phyloP scores from a whole-genome alignment of 2,888 invertebrate species.

The Pandemis cinnamomeana region DNA sequence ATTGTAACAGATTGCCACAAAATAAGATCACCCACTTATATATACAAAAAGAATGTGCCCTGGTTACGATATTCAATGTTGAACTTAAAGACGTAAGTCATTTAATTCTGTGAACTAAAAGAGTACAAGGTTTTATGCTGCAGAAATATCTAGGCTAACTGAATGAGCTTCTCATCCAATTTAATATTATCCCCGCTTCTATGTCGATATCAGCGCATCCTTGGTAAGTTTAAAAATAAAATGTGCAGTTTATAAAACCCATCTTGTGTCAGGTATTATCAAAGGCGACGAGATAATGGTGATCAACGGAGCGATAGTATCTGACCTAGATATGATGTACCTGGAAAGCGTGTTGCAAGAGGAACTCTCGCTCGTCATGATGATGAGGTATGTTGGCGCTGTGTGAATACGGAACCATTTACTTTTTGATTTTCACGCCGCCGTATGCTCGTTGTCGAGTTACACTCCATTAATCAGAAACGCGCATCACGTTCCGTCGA shows the following conservation, averaged over 20 bases:
- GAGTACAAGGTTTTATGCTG: neutral
- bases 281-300: constrained; percentile 99
- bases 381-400: constrained; percentile 89
- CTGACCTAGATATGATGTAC: constrained; percentile 99
- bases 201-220: constrained; percentile 34
- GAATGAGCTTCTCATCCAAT: constrained; percentile 6
- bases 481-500: constrained; percentile 26
- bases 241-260: constrained; percentile 59
- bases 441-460: constrained; percentile 35
- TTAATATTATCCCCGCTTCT: neutral
- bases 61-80: neutral
- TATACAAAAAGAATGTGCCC: neutral
- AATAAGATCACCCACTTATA: neutral
- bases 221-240: constrained; percentile 58
- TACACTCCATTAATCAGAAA: constrained; percentile 40
- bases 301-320: constrained; percentile 98
- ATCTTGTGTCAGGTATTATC: constrained; percentile 92
- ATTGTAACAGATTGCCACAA: too few relatives aligned
- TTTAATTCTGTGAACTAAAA: neutral
- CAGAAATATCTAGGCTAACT: constrained; percentile 3
- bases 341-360: constrained; percentile 98
- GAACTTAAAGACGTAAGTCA: neutral
- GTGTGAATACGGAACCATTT: constrained; percentile 27
- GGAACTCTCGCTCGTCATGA: constrained; percentile 96
- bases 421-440: constrained; percentile 37